Base-by-base conservation (phyloP, 2,888 invertebrate genomes). In the Diachrysia chrysitis region DNA sequence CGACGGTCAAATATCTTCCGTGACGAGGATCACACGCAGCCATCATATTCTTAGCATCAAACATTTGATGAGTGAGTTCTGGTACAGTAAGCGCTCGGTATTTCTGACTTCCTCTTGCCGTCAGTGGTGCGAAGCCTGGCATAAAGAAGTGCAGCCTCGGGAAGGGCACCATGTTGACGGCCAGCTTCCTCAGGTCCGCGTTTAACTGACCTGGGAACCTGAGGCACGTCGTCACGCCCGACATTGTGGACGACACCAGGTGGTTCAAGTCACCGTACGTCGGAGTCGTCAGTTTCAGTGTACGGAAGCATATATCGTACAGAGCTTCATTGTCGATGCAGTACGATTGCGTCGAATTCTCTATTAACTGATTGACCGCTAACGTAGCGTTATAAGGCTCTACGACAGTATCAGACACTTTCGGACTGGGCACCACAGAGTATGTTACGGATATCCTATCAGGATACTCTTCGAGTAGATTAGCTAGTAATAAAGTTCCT, bases 11-110 rank as follows among this genome's bases (percentile, higher is more conserved):
- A 86, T 98, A 98, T 61, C 98, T 96, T 17, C 98, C 98, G 87
- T 98, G 98, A 19, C 98, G 96, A 0, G 98, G 98, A 88, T 98
- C 98, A 86, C 98, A 98, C 9, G 98, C 98, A 5, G 98, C 98
- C 98, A 98, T 99, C 98, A 98, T 98, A 92, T 98, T 99, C 91
- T 98, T 98, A 7, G 98, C 97, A 87, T 98, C 98, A 87, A 98
- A 99, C 98, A 98, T 98, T 89, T 98, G 98, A 81, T 97, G 96
- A 0, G 98, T 98, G 35, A 99, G 95, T 90, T 99, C 98, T 0
- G 98, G 98, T 0, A 99, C 98, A 0, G 98, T 98, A 7, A 98
- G 90, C 23, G 98, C 97, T 74, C 98, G 96, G 93, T 98, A 98
- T 83, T 98, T 97, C 87, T 98, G 98, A 63, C 97, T 97, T 10